A percentile compares a stretch with the other conserved stretches of the same genome.
These are phyloP conservation scores for Pachyrhynchus sulphureomaculatus DNA, from an alignment of 1,140 invertebrate species.

Conservation along the genomic window DNA sequence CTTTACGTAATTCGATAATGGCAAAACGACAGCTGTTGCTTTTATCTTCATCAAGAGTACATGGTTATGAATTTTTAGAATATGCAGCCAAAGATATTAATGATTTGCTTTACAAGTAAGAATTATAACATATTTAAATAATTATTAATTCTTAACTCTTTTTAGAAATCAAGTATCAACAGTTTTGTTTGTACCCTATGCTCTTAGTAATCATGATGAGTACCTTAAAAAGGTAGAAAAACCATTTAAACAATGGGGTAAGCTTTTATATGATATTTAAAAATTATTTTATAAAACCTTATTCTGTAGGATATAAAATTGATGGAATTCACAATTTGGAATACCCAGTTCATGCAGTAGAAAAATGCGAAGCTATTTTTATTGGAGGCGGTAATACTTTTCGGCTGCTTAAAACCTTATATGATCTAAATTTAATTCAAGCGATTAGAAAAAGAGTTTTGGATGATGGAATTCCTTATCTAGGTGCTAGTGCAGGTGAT, in stretches of 20 bases:
- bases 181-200: constrained; percentile 78
- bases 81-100: constrained; percentile 66
- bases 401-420: constrained; percentile 68
- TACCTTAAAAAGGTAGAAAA: constrained; percentile 66
- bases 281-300: constrained; percentile 22
- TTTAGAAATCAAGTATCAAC: constrained; percentile 64
- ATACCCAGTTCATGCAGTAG: constrained; percentile 59
- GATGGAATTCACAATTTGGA: constrained; percentile 63
- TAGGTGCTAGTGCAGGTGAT: constrained; percentile 75
- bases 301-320: constrained; percentile 56
- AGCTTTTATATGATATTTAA: constrained; percentile 11
- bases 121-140: no score
- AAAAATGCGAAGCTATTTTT: constrained; percentile 69
- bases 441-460: constrained; percentile 64
- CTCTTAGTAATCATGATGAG: constrained; percentile 64
- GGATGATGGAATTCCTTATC: constrained; percentile 68
- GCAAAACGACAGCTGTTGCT: constrained; percentile 58
- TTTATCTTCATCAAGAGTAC: constrained; percentile 68
- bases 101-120: constrained; percentile 63
- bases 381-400: constrained; percentile 85
- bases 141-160: no score
- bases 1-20: no score
- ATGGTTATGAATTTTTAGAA: constrained; percentile 67
- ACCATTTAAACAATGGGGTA: constrained; percentile 65
- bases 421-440: constrained; percentile 67